Base-by-base conservation (phyloP, 1,140 invertebrate species). In the Acyrthosiphon pisum region DNA sequence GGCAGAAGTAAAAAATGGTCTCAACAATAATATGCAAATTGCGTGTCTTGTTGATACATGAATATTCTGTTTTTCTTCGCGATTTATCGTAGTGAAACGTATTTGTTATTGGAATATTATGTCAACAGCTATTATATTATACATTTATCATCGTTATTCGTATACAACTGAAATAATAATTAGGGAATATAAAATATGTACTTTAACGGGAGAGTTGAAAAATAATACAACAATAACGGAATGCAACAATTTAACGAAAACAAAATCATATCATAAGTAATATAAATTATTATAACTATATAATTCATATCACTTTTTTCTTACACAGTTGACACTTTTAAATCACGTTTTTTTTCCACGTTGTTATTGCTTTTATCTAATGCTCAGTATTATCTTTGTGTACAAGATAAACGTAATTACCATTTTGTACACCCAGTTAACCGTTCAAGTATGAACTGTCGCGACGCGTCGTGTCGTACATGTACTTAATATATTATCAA, bases 361-460 rank as follows among this genome's bases (percentile, higher is more conserved):
- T 53, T 89, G 22, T 89, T 56, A 53, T 89, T 56, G 35, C 50
- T 56, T 6, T 89, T 56, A 89, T 89, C 88, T 89, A 56, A 56
- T 35, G 35, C 23, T 9, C 9, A 26, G 30, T 26, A 89, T 92
- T 92, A 92, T 92, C 91, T 92, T 48, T 50, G 14, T 46, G 41
- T 37, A 76, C 44, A 22, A 81, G 91, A 92, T 83, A 92, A 50
- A 83, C n/a, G 18, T 37, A 35, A 92, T 81, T 92, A 83, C 60
- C 44, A 37, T 92, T 92, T 37, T 37, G 26, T 83, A 48, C 60
- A 48, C 46, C 44, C 68, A 81, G 91, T 92, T 48, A 83, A 83
- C 44, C 30, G n/a, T n/a, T 92, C 91, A 84, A 92, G 91, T 92
- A 84, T 92, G 68, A 81, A 92, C 60, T n/a, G 68, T 81, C 60